Evolutionary conservation across 2,797 vertebrate genomes (phyloP).

Genomic region (Monodelphis domestica): DNA sequence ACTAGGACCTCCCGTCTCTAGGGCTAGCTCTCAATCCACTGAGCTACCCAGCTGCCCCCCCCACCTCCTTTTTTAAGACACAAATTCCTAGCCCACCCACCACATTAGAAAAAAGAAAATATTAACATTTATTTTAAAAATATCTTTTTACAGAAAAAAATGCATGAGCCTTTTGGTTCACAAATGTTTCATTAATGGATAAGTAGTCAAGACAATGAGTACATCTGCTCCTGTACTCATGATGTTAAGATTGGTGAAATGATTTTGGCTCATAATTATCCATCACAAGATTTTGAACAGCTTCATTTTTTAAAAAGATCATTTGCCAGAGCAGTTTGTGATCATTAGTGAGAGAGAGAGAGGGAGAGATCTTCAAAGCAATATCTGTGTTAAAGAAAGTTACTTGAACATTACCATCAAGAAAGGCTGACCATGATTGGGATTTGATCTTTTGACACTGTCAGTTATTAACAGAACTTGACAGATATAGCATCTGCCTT

Average conservation of each 20-base stretch:
- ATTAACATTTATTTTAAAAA: not conserved
- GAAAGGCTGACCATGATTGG: not conserved
- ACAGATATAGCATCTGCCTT: not conserved
- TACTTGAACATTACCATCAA: conserved; percentile 28
- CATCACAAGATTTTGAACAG: conserved; percentile 10
- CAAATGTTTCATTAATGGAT: not conserved
- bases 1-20: no score
- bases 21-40: no score
- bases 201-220: not conserved
- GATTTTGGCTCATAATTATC: conserved; percentile 3
- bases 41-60: no score
- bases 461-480: not conserved
- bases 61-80: not conserved
- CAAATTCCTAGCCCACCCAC: not conserved
- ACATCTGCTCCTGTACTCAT: fast-evolving
- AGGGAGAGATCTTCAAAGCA: conserved; percentile 31
- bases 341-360: not conserved
- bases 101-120: not conserved
- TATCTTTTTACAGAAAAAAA: fast-evolving
- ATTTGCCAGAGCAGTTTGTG: conserved; percentile 31
- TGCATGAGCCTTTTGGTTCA: not conserved
- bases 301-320: conserved; percentile 43
- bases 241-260: not conserved
- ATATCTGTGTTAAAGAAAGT: not conserved
- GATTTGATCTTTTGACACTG: not conserved